These are phyloP conservation scores for Agrochola lota DNA, from an alignment of 2,888 invertebrate genomes.

Conservation along the genomic window DNA sequence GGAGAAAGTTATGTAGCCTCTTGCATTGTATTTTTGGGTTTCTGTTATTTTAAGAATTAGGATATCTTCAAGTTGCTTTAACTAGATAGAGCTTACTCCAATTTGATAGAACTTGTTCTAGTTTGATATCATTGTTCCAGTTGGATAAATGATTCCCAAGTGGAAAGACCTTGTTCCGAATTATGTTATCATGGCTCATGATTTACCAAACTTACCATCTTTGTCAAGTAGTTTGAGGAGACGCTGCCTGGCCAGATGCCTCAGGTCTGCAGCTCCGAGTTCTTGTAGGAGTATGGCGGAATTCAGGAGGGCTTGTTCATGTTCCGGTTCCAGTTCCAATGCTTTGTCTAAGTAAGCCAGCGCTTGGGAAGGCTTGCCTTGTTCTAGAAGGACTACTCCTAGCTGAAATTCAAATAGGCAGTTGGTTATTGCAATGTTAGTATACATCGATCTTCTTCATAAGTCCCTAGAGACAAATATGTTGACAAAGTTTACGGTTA, in stretches of 20 bases:
- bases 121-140: neutral
- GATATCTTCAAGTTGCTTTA: neutral
- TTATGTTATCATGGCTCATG: neutral
- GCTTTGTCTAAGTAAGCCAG: constrained; percentile 98
- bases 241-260: constrained; percentile 95
- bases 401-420: constrained; percentile 89
- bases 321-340: constrained; percentile 97
- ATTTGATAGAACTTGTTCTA: neutral
- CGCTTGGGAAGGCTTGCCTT: constrained; percentile 97
- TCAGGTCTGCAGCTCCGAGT: constrained; percentile 94
- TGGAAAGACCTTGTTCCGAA: neutral
- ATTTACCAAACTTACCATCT: constrained; percentile 85
- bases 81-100: neutral
- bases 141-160: neutral
- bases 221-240: constrained; percentile 95
- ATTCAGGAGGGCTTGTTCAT: constrained; percentile 98
- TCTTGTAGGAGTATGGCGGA: constrained; percentile 98
- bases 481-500: too few relatives aligned
- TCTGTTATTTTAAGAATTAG: neutral
- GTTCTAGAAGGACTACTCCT: constrained; percentile 98
- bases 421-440: neutral
- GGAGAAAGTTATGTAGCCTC: neutral
- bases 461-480: too few relatives aligned
- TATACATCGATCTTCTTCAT: too few relatives aligned
- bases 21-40: neutral